Conservation (phyloP, 2,797 vertebrate genomes). For the Leptodactylus fallax region DNA sequence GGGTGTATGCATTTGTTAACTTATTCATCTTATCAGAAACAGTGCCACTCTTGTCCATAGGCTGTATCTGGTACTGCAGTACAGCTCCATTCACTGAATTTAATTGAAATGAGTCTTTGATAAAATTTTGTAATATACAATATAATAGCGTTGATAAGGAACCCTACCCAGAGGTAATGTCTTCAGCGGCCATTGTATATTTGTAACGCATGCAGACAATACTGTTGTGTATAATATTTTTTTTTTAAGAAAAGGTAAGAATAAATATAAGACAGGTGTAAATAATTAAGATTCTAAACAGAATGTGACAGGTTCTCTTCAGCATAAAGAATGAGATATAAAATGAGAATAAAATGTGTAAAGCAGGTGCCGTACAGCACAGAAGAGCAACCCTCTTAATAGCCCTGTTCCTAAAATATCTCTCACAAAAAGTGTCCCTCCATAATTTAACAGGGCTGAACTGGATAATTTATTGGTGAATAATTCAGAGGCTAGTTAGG, state of each 20-base stretch:
- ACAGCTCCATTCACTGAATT: no score
- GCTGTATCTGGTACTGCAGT: no score
- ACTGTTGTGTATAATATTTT: not conserved
- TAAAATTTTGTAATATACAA: no score
- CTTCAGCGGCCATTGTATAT: no score
- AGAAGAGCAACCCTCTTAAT: not conserved
- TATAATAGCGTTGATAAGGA: no score
- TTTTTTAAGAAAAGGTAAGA: not conserved
- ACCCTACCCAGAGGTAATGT: no score
- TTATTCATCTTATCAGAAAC: no score
- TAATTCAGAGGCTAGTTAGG: constrained; percentile 48
- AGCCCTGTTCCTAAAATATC: constrained; percentile 37
- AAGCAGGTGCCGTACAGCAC: not conserved
- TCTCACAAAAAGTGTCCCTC: constrained; percentile 23
- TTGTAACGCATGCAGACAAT: no score
- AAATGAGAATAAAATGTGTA: not conserved
- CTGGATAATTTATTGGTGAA: constrained; percentile 54
- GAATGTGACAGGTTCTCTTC: not conserved
- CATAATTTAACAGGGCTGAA: constrained; percentile 52
- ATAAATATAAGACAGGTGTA: not conserved
- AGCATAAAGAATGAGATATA: not conserved
- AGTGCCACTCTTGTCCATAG: no score
- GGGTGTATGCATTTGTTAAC: no score
- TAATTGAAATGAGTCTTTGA: no score
- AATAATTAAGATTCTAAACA: not conserved